Evolutionary conservation across 2,888 invertebrate genomes (phyloP), one percentile per base, ranked within the genome.

Genomic region (Scaptomyza cyrtandrae): DNA sequence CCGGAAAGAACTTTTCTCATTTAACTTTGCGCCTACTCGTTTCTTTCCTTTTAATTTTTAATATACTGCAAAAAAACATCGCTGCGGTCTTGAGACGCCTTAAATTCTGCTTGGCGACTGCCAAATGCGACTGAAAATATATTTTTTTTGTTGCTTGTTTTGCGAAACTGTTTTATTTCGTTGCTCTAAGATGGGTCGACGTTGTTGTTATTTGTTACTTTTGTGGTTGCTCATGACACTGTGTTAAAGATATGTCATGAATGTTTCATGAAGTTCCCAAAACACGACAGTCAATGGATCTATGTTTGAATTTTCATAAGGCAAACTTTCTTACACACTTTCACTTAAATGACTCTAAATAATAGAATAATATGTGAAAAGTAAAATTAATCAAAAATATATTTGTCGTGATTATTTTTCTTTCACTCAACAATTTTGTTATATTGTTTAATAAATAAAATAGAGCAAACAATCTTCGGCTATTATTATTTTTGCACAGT

Each of bases 1-100:
- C 43, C 14, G 54, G 59, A 7, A 46, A 48, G 66, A 86, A 86
- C 74, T 88, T 89, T 88, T 89, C 74, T 86, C 80, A 86, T 87
- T 89, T 87, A 88, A 87, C 83, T 86, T 87, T 77, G 67, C 54
- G 45, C 53, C 45, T 37, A 41, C 14, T 41, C 35, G 45, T 45
- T 64, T 50, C n/a, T 61, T 52, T 61, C 19, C 37, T 46, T 48
- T 52, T 55, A 14, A 44, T 75, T 75, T 77, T 86, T 77, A 77
- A 87, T 85, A 60, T 66, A 81, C 82, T 87, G 83, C 76, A 24
- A 24, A 24, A 24, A 24, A 24, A n/a, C n/a, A n/a, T 78, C 6
- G 67, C 35, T 52, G 52, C 24, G 53, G 37, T 37, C 57, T 27
- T 9, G 59, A 35, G 24, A 24, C 41, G 41, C 43, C 62, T 14